Evolutionary conservation across 2,113 vertebrate species (phyloP), one percentile per base, ranked within the genome.

Genomic region (Ivindomyrus marchei): DNA sequence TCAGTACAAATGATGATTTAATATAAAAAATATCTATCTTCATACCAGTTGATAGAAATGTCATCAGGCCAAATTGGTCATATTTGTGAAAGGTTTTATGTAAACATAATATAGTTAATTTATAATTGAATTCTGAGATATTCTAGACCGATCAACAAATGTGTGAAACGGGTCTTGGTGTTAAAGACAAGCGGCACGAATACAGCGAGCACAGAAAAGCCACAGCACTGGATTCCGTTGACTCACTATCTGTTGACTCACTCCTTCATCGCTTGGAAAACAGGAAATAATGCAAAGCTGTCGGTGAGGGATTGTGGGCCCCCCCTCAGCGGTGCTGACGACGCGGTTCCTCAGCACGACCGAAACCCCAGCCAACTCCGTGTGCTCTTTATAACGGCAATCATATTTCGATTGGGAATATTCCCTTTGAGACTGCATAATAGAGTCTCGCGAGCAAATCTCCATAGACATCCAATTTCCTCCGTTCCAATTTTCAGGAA

Each of bases 401-500:
- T 9, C 4, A 27, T 86, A 27, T 27, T 86, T 86, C 24, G 24
- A 50, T 86, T 49, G 84, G 17, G 24, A 86, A 49, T 86, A 19
- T 47, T 86, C 45, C n/a, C 17, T 50, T 50, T 46, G 45, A 27
- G 24, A 15, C 74, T 17, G 10, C 70, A 47, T 45, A 46, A 84
- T 47, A 27, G 45, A 47, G 84, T 86, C 10, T 49, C 24, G 11
- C 49, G 46, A 27, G n/a, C n/a, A 56, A 85, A 46, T 56, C 77
- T 39, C 74, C 19, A 6, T 4, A 42, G 77, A 84, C 74, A 85
- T 52, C 21, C 52, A 58, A n/a, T 84, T 84, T 84, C 46, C 2
- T 45, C 49, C 39, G 89, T 77, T 89, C 74, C 89, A 84, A 36
- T 56, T 89, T 89, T 31, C 15, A 53, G 24, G 31, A 36, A 85